Conservation (phyloP, 2,888 invertebrate genomes). For the Leptinotarsa haldemani region DNA sequence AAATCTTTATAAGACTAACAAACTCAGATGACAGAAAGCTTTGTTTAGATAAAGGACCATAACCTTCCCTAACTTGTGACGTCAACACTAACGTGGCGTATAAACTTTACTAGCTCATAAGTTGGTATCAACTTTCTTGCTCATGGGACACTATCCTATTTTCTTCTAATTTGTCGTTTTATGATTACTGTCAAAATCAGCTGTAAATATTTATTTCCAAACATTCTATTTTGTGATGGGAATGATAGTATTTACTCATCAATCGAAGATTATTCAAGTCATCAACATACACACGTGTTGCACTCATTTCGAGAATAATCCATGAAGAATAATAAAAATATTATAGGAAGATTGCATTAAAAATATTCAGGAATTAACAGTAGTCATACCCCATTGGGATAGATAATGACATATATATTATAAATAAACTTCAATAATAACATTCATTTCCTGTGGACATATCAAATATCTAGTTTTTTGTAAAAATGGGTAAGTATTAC, state of each 20-base stretch:
- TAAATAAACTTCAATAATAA: conserved; percentile 1
- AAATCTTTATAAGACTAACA: too few species aligned
- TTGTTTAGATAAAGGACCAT: too few species aligned
- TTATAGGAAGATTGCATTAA: too few species aligned
- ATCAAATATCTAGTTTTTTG: not conserved
- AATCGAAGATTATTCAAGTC: not conserved
- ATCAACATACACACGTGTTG: too few species aligned
- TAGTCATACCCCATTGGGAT: too few species aligned
- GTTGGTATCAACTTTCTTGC: not conserved
- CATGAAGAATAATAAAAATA: too few species aligned
- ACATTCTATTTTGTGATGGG: not conserved
- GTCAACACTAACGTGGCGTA: too few species aligned
- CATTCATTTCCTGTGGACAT: not conserved
- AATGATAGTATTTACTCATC: not conserved
- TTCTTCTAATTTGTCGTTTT: not conserved
- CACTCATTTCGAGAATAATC: too few species aligned
- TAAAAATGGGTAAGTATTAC: conserved; percentile 7
- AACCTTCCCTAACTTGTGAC: too few species aligned
- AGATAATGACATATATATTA: not conserved
- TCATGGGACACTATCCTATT: not conserved
- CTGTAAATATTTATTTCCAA: not conserved
- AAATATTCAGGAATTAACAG: too few species aligned
- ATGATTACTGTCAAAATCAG: conserved; percentile 9
- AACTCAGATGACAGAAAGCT: too few species aligned
- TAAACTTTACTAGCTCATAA: too few species aligned